Conservation (phyloP, 2,888 invertebrate genomes). For the Mimumesa dahlbomi region DNA sequence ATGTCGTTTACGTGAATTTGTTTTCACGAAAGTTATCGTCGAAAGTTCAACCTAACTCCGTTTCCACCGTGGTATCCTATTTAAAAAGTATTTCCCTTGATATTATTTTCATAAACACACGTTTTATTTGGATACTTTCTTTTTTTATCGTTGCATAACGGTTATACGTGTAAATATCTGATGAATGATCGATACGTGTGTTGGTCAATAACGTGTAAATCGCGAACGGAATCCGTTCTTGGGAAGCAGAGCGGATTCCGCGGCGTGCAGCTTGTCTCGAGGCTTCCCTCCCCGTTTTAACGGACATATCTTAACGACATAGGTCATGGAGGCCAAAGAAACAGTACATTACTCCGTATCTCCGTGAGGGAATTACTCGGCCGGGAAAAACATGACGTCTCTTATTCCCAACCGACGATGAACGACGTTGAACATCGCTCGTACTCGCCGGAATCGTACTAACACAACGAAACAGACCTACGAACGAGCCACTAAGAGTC, state of each 20-base stretch:
- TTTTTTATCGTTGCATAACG: slow-evolving; percentile 16
- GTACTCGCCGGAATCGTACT: not conserved
- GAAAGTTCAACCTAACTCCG: too few species aligned
- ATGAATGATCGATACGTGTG: slow-evolving; percentile 6
- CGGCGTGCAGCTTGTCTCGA: slow-evolving; percentile 17
- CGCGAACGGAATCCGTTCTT: slow-evolving; percentile 8
- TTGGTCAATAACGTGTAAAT: not conserved
- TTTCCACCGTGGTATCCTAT: too few species aligned
- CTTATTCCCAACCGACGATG: slow-evolving; percentile 28
- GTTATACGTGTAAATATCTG: slow-evolving; percentile 5
- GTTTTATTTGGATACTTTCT: not conserved
- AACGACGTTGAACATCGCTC: slow-evolving; percentile 33
- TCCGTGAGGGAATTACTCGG: slow-evolving; percentile 57
- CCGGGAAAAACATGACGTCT: slow-evolving; percentile 47
- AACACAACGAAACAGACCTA: not conserved
- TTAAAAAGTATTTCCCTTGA: too few species aligned
- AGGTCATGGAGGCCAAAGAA: slow-evolving; percentile 64
- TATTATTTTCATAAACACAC: too few species aligned
- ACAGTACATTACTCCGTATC: slow-evolving; percentile 63
- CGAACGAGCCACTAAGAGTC: not conserved
- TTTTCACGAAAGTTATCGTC: not conserved
- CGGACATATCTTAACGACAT: slow-evolving; percentile 64
- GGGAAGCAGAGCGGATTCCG: slow-evolving; percentile 34
- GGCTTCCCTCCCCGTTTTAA: slow-evolving; percentile 16
- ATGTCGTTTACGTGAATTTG: not conserved